Base-by-base conservation (phyloP, 1,140 invertebrate genomes). In the Anadara kagoshimensis region DNA sequence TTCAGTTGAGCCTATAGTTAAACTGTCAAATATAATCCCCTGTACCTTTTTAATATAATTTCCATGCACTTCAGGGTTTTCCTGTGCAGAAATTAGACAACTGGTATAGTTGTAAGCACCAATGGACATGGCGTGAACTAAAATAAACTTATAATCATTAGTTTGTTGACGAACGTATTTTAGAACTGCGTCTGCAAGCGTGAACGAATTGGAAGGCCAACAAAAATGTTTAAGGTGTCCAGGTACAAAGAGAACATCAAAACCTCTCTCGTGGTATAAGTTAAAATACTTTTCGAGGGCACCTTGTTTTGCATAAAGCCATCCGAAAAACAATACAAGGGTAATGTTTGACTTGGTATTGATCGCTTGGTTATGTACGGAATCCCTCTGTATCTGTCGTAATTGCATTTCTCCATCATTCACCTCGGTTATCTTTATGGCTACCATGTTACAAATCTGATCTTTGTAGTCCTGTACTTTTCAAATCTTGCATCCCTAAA, bases 21-120 rank as follows among this genome's bases (percentile, higher is more conserved):
- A 49, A 45, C 78, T 79, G 49, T 79, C 78, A 24, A 76, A 68
- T 1, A 79, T 57, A 14, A 68, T 29, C 4, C 68, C 78, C 0
- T 57, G 63, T 11, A 77, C 4, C 14, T 69, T 69, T 26, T n/a
- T 12, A 10, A 1, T 44, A 44, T 76, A 64, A 20, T 49, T 58
- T 24, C 44, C 51, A 26, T 61, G 70, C 44, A 61, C 22, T 14
- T 12, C 1, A n/a, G 29, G 74, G 22, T 45, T n/a, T 16, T 53
- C 61, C 0, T 56, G 4, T 0, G 68, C 44, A 29, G 61, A n/a
- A 56, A 76, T 76, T 7, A 74, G 29, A 58, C 75, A 79, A 7
- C 67, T 69, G 8, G 78, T 79, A n/a, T 75, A 76, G n/a, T 76
- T 74, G 56, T 75, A 79, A 5, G 71, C 68, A 16, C 78, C 78